Percentiles rank a stretch among this genome's conserved stretches.
phyloP scores from a whole-genome alignment of 2,797 vertebrate species.

The Cygnus olor region DNA sequence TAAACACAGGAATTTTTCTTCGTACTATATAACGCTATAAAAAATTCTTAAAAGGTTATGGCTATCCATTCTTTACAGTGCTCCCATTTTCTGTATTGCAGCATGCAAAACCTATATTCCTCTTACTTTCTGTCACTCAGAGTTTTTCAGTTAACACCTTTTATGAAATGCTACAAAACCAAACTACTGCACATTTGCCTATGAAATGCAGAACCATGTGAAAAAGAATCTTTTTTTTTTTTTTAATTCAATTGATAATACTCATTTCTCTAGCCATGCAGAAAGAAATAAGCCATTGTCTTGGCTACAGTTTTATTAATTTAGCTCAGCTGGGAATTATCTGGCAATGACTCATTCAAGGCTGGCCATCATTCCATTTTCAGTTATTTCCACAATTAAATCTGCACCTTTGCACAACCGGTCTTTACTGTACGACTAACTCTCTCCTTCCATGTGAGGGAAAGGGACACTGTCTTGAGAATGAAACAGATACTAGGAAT shows the following conservation, averaged over 20 bases:
- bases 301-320: not conserved
- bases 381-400: not conserved
- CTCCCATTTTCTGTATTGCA: not conserved
- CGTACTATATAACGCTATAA: not conserved
- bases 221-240: not conserved
- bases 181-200: not conserved
- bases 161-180: not conserved
- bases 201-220: not conserved
- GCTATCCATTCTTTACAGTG: not conserved
- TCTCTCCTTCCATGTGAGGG: not conserved
- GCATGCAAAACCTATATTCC: not conserved
- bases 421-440: not conserved
- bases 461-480: not conserved
- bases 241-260: not conserved
- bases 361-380: not conserved
- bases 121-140: slow-evolving; percentile 7
- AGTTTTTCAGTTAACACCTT: slow-evolving; percentile 32
- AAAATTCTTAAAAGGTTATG: not conserved
- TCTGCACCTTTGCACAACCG: not conserved
- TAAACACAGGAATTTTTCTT: not conserved
- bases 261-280: not conserved
- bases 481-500: not conserved
- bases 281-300: not conserved
- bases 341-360: not conserved
- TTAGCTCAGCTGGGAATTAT: not conserved